These are phyloP conservation scores for Eupleurogrammus muticus DNA, from an alignment of 2,797 vertebrate genomes.

Conservation along the genomic window DNA sequence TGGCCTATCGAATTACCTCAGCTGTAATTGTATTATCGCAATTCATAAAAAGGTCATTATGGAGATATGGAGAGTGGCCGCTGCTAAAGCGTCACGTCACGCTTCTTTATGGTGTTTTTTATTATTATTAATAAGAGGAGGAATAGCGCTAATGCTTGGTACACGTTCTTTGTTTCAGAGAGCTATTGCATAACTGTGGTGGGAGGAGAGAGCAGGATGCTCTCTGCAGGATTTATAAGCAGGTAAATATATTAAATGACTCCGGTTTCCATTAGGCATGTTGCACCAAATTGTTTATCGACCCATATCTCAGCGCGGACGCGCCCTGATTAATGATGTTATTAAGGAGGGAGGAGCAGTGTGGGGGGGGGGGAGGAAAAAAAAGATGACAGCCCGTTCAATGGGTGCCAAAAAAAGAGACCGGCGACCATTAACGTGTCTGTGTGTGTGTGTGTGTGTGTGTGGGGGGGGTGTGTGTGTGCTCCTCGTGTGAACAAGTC, in stretches of 20 bases:
- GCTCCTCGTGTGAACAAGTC: constrained; percentile 17
- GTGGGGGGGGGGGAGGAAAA: too few relatives aligned
- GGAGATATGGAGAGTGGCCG: background rate
- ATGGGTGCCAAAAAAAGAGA: constrained; percentile 44
- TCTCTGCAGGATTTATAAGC: constrained; percentile 70
- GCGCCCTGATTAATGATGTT: constrained; percentile 79
- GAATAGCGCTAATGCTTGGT: background rate
- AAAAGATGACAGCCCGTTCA: constrained; percentile 67
- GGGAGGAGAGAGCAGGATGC: constrained; percentile 39
- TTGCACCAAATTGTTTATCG: constrained; percentile 84
- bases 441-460: constrained; percentile 19
- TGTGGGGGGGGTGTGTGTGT: background rate
- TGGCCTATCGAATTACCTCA: background rate
- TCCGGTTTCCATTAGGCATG: constrained; percentile 78
- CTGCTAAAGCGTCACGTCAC: background rate
- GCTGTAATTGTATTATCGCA: background rate
- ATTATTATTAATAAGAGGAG: background rate
- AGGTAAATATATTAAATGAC: constrained; percentile 79
- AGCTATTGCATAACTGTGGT: constrained; percentile 31
- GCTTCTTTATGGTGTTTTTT: background rate
- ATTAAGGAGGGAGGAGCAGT: constrained; percentile 74
- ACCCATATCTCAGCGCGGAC: constrained; percentile 75
- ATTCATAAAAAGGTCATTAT: background rate
- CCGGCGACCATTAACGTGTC: constrained; percentile 57
- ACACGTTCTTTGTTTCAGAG: constrained; percentile 3